Evolutionary conservation across 1,140 invertebrate genomes (phyloP).

Genomic region (Bombus ignitus): DNA sequence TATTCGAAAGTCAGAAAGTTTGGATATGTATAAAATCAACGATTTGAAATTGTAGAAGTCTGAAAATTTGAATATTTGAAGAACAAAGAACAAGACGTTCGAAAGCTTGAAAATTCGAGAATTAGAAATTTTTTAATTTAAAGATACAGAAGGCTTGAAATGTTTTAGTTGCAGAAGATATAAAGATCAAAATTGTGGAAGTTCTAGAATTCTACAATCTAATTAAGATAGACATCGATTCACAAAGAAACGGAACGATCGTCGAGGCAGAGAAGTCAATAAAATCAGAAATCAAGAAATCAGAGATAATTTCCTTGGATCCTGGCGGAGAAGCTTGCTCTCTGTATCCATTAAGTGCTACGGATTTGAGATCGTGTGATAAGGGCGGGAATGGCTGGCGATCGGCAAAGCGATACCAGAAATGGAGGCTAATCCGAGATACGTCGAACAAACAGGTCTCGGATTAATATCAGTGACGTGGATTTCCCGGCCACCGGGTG

Average conservation of each 20-base stretch:
- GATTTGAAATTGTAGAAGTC: neutral
- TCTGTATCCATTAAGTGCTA: conserved; percentile 2
- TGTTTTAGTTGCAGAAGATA: neutral
- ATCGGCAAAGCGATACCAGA: conserved; percentile 29
- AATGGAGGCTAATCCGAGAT: conserved; percentile 32
- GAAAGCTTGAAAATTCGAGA: neutral
- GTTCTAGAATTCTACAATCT: no score
- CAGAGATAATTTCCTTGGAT: conserved; percentile 35
- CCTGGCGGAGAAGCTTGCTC: neutral
- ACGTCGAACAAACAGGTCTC: neutral
- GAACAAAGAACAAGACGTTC: no score
- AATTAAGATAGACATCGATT: no score
- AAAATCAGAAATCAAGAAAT: conserved; percentile 1
- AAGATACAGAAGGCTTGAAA: neutral
- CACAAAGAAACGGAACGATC: neutral
- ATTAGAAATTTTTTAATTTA: neutral
- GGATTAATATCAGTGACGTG: conserved; percentile 19
- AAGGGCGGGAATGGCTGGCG: neutral
- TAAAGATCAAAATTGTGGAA: no score
- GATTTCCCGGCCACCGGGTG: neutral
- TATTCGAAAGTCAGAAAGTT: neutral
- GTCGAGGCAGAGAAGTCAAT: neutral
- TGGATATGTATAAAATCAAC: no score
- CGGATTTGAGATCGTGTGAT: conserved; percentile 32
- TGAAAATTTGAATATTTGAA: neutral